Conservation (phyloP, 2,888 invertebrate species). For the Antitype chi region DNA sequence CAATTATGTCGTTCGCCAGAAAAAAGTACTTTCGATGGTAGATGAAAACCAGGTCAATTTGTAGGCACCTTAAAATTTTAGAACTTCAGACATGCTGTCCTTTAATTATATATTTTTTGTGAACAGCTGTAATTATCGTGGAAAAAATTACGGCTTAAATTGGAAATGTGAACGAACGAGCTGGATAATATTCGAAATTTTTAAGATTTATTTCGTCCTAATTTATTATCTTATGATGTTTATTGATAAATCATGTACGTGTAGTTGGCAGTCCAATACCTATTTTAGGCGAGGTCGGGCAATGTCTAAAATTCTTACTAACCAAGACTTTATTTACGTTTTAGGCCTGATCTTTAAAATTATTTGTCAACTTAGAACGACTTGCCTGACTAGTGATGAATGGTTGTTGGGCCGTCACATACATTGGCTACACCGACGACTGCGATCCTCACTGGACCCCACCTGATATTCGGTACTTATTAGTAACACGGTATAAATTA, state of each 20-base stretch:
- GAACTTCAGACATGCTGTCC: constrained; percentile 30
- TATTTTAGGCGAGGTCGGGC: not conserved
- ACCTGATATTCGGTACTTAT: constrained; percentile 79
- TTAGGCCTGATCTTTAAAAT: constrained; percentile 19
- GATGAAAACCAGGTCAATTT: constrained; percentile 5
- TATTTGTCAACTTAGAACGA: not conserved
- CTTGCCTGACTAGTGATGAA: not conserved
- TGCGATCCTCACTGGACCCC: constrained; percentile 51
- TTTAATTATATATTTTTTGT: constrained; percentile 14
- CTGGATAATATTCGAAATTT: constrained; percentile 36
- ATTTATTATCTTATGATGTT: constrained; percentile 43
- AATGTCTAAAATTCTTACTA: constrained; percentile 10
- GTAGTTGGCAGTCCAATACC: constrained; percentile 16
- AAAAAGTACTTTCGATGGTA: not conserved
- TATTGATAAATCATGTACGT: constrained; percentile 36
- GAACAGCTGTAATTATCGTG: constrained; percentile 14
- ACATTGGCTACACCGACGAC: constrained; percentile 33
- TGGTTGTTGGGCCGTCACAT: constrained; percentile 26
- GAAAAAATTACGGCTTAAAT: constrained; percentile 4
- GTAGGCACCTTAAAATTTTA: constrained; percentile 22
- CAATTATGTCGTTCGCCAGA: constrained; percentile 10
- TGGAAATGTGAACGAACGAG: constrained; percentile 6
- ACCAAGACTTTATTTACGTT: constrained; percentile 6
- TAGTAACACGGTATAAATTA: constrained; percentile 68
- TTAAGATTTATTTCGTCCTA: constrained; percentile 25